Conservation (phyloP, 2,797 vertebrate species). For the Morus bassanus region DNA sequence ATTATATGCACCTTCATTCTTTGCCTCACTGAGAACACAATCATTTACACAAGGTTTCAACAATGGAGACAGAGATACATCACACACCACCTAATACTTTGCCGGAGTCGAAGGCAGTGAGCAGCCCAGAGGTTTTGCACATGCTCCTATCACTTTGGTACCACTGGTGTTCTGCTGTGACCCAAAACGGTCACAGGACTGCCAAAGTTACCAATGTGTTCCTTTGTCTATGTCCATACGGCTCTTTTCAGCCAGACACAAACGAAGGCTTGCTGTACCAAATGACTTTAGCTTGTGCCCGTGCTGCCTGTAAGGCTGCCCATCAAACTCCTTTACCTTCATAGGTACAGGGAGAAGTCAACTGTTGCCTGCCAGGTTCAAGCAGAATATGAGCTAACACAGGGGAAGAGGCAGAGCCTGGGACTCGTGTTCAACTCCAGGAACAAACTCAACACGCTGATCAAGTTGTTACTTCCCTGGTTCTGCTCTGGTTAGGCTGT, state of each 20-base stretch:
- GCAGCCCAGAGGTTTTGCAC: not conserved
- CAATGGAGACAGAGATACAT: not conserved
- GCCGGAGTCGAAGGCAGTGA: not conserved
- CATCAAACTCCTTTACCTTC: not conserved
- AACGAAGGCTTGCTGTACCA: not conserved
- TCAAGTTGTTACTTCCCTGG: not conserved
- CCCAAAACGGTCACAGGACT: not conserved
- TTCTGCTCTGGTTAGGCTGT: not conserved
- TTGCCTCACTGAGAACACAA: not conserved
- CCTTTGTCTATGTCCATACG: not conserved
- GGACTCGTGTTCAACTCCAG: accelerated
- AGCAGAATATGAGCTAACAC: not conserved
- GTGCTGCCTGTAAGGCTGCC: not conserved
- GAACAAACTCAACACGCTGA: not conserved
- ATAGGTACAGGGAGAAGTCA: not conserved
- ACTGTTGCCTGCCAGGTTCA: accelerated
- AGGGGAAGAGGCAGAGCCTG: not conserved
- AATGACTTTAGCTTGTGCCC: not conserved
- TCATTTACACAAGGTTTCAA: not conserved
- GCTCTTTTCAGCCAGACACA: not conserved
- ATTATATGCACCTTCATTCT: not conserved
- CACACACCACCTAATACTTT: not conserved
- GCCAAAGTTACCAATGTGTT: not conserved
- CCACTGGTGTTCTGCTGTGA: not conserved
- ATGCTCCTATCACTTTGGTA: not conserved